Base-by-base conservation (phyloP, 2,113 vertebrate genomes). In the Terrapene triunguis region DNA sequence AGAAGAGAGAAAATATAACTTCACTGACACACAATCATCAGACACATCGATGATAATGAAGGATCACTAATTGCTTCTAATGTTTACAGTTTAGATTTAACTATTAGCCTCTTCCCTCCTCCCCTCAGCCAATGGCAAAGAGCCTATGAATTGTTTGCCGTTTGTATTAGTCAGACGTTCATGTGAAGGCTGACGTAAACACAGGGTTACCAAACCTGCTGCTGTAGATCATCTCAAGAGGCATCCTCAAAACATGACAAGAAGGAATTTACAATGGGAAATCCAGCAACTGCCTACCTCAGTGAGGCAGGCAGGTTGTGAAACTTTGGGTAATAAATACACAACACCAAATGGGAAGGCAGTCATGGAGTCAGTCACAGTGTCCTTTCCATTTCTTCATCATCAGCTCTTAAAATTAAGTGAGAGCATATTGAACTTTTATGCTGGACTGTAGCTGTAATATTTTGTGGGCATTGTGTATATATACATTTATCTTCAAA, bases 101-200 rank as follows among this genome's bases (percentile, higher is more conserved):
- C 38, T 24, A 38, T 21, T 74, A 22, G 72, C 38, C 74, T 47
- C 24, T 53, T 2, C 24, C 29, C 6, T 19, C 50, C 5, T 5
- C 6, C 24, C 76, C 2, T 16, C 5, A 0, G 0, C 32, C 0
- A 1, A 19, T 2, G 25, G 5, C 44, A 82, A 50, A 0, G 0
- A 82, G 47, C 38, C 2, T 29, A 48, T 16, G 47, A 69, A 78
- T 2, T 24, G 0, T 51, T 79, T 48, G 78, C 32, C 47, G 51
- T 59, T 29, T 76, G 53, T 11, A 25, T 81, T 38, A 32, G 16
- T 50, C 90, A 83, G 79, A 79, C 7, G 4, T 19, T 10, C 13
- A 2, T n/a, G 22, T 53, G 55, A 8, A 35, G 72, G 51, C 51
- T 94, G 85, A 13, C 2, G 4, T 29, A 72, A 88, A 90, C 32